A percentile compares a stretch with the other conserved stretches of the same genome.
Evolutionary conservation across 2,113 vertebrate species (phyloP).

Genomic region (Clarias gariepinus): DNA sequence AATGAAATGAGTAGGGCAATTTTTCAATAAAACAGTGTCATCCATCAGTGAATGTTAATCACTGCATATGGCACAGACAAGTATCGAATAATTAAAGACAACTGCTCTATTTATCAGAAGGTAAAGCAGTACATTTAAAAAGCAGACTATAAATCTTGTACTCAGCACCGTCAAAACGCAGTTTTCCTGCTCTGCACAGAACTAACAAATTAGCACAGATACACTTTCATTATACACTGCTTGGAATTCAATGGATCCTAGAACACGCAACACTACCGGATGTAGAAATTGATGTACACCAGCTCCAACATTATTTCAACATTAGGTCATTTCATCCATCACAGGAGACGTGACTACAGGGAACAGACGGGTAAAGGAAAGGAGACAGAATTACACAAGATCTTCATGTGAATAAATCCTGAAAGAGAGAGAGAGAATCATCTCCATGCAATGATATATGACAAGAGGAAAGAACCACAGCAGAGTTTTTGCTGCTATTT

Average conservation of each 20-base stretch:
- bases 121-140: background rate
- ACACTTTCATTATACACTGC: background rate
- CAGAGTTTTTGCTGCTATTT: background rate
- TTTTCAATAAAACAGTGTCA: background rate
- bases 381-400: background rate
- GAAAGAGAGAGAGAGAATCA: background rate
- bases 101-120: background rate
- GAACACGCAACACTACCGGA: too few relatives aligned
- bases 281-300: background rate
- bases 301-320: background rate
- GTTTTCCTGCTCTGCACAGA: background rate
- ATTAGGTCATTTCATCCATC: background rate
- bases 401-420: background rate
- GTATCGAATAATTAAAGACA: background rate
- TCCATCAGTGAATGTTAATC: background rate
- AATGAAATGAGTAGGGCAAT: background rate
- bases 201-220: background rate
- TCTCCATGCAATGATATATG: background rate
- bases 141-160: background rate
- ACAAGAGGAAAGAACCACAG: background rate
- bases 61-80: background rate
- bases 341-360: background rate
- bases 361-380: background rate
- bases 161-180: background rate
- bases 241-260: background rate